phyloP scores from a whole-genome alignment of 2,888 invertebrate species.

The Thyatira batis region DNA sequence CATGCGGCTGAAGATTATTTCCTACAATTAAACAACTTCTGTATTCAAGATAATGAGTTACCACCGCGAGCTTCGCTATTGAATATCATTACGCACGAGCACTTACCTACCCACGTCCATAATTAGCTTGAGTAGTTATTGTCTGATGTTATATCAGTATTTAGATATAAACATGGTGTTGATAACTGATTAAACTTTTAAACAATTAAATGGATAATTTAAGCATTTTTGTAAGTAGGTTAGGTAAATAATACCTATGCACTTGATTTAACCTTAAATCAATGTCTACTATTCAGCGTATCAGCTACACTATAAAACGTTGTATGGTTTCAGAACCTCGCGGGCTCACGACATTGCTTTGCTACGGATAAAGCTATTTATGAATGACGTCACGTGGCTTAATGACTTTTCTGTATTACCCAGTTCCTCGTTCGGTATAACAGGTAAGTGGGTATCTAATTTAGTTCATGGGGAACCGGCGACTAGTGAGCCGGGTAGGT shows the following conservation, averaged over 20 bases:
- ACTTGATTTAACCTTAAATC: neutral
- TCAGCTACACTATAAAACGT: neutral
- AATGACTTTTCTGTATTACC: constrained; percentile 51
- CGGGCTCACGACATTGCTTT: constrained; percentile 72
- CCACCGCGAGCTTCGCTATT: constrained; percentile 43
- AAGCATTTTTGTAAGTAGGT: no score
- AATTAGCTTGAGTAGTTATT: no score
- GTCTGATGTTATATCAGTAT: no score
- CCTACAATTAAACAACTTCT: constrained; percentile 60
- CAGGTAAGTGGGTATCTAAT: constrained; percentile 46
- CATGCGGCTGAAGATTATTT: constrained; percentile 37
- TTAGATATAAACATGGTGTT: no score
- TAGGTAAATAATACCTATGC: no score
- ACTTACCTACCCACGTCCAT: no score
- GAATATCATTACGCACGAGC: constrained; percentile 49
- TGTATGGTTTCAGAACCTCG: constrained; percentile 58
- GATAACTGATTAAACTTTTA: no score
- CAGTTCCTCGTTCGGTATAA: constrained; percentile 60
- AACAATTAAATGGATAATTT: no score
- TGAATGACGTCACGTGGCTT: constrained; percentile 48
- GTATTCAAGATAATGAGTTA: constrained; percentile 25
- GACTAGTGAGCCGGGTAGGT: no score
- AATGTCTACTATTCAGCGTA: neutral
- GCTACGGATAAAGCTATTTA: constrained; percentile 48
- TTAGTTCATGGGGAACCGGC: neutral